Conservation (phyloP, 2,113 vertebrate genomes). For the Callocephalon fimbriatum region DNA sequence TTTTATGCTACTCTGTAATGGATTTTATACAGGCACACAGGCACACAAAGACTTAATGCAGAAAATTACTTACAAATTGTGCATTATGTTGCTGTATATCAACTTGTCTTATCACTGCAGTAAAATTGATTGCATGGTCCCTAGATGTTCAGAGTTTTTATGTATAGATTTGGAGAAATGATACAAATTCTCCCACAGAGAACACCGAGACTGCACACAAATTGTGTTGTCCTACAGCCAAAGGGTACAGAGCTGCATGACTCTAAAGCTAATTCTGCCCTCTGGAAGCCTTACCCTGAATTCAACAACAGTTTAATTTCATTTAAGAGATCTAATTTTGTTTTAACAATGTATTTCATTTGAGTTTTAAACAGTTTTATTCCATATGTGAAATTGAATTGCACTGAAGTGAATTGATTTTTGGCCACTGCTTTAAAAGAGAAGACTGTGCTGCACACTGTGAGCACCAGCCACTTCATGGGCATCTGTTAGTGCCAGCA, state of each 20-base stretch:
- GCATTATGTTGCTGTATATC: background rate
- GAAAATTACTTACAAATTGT: background rate
- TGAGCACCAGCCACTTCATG: background rate
- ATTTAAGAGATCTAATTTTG: background rate
- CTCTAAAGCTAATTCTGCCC: background rate
- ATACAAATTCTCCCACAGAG: background rate
- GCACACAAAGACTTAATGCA: background rate
- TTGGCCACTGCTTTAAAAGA: background rate
- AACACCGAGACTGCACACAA: background rate
- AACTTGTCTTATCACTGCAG: background rate
- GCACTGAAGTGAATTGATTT: background rate
- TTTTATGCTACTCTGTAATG: background rate
- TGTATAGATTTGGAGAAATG: background rate
- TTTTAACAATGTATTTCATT: background rate
- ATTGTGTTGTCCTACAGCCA: background rate
- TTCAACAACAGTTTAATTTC: background rate
- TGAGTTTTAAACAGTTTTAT: background rate
- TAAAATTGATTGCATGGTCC: background rate
- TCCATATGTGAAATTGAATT: background rate
- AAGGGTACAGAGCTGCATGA: background rate
- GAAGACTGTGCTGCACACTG: background rate
- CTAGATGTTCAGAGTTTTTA: background rate
- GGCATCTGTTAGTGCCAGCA: background rate
- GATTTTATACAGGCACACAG: background rate
- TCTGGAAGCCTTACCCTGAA: background rate